Evolutionary conservation across 2,113 vertebrate species (phyloP), one percentile per base, ranked within the genome.

Genomic region (Zosterops borbonicus): DNA sequence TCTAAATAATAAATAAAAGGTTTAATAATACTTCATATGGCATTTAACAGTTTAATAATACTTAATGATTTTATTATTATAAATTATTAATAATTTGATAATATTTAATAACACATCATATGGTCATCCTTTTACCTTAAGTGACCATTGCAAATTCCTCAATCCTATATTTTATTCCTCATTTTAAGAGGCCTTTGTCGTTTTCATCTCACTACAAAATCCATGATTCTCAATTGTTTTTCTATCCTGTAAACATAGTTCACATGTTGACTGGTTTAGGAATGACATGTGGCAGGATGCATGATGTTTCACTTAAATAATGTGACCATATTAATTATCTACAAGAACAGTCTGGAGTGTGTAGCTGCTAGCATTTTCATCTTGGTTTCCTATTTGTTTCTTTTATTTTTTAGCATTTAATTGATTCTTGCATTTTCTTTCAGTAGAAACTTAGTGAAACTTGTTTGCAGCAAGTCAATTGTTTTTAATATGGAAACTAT

Each of bases 251-350:
- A 82, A 65, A 15, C 9, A 21, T 23, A 59, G 46, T 70, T 47
- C 31, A 4, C 63, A 35, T 68, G 39, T 84, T 91, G 56, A 86
- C 16, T 79, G 44, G 68, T 47, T 86, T 70, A 90, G 41, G 33
- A 80, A 56, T 35, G 73, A 74, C 23, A 80, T 39, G 78, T 92
- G 49, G 71, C 62, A 92, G 56, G 33, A 41, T 52, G 20, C 56
- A 65, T 50, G 65, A 83, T 82, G 73, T 94, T 94, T 94, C 68
- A 60, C 14, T 93, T 95, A 83, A 60, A 69, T 75, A 90, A 44
- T 75, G 7, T n/a, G 47, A 62, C 13, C 35, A 25, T 83, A 20
- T 59, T 91, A 71, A 75, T 94, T 80, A 46, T 68, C 84, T 80
- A 28, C 44, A 64, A 70, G 41, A 84, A 69, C 62, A 83, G 11